Conservation (phyloP, 92 coral and sea anemone species). For the Chrysogorgia sp. region DNA sequence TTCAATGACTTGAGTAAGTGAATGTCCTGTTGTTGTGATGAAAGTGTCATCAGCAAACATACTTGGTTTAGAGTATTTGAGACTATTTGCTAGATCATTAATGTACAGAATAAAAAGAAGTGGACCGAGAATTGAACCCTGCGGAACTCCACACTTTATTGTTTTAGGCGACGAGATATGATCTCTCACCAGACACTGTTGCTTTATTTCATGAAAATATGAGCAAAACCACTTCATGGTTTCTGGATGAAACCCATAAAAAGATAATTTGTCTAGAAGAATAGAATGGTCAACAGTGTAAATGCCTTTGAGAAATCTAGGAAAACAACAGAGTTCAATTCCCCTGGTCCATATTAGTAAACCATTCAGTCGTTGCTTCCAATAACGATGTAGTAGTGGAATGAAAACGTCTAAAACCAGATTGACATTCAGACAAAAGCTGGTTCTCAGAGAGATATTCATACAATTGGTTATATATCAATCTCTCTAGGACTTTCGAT, state of each 20-base stretch:
- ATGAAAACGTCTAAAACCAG: background rate
- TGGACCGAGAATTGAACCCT: conserved; percentile 10
- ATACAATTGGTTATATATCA: background rate
- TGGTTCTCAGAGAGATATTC: background rate
- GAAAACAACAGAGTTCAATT: background rate
- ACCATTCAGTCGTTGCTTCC: background rate
- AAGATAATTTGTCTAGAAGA: background rate
- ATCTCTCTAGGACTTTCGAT: background rate
- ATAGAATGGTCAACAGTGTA: conserved; percentile 29
- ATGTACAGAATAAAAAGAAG: conserved; percentile 12
- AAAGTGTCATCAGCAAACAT: conserved; percentile 41
- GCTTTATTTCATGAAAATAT: background rate
- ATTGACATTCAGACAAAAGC: background rate
- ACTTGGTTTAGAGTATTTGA: background rate
- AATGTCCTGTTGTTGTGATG: background rate
- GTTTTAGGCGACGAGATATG: too few species aligned
- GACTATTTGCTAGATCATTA: too few species aligned
- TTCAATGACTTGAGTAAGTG: background rate
- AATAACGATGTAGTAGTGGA: background rate
- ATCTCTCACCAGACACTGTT: background rate
- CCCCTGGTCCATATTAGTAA: background rate
- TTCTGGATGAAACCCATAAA: background rate
- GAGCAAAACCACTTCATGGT: background rate
- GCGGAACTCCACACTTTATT: conserved; percentile 1
- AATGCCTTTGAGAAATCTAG: conserved; percentile 20